phyloP scores from a whole-genome alignment of 2,888 invertebrate species.

The Cylloceria caligata region DNA sequence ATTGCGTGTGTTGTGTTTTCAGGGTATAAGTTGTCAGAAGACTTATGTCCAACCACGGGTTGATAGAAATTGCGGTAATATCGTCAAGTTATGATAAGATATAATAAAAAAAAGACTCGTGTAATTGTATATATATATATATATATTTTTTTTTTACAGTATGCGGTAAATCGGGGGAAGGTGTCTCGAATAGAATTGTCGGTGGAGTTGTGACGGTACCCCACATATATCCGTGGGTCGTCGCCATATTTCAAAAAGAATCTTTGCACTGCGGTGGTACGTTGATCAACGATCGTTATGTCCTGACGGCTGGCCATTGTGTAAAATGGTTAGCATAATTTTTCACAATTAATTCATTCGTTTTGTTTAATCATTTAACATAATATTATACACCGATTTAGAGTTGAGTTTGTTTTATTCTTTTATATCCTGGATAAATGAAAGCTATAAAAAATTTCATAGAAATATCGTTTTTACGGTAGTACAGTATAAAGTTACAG shows the following conservation, averaged over 20 bases:
- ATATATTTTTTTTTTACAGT: constrained; percentile 71
- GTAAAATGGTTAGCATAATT: constrained; percentile 91
- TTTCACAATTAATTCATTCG: not conserved
- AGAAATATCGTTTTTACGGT: too few species aligned
- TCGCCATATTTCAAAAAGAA: constrained; percentile 85
- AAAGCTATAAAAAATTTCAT: too few species aligned
- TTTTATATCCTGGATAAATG: too few species aligned
- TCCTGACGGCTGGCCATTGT: constrained; percentile 95
- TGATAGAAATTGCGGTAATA: constrained; percentile 73
- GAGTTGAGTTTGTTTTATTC: too few species aligned
- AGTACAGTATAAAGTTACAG: too few species aligned
- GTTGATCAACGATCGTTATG: constrained; percentile 94
- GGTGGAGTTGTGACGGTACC: constrained; percentile 86
- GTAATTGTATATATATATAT: too few species aligned
- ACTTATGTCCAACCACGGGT: constrained; percentile 36
- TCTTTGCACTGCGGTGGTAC: constrained; percentile 92
- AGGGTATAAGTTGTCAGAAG: constrained; percentile 6
- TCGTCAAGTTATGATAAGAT: constrained; percentile 28
- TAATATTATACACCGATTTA: too few species aligned
- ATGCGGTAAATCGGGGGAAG: constrained; percentile 77
- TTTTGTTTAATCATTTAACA: not conserved
- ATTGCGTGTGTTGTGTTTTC: constrained; percentile 15
- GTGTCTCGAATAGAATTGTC: constrained; percentile 85
- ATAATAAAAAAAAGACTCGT: not conserved
- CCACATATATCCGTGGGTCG: constrained; percentile 87